Conservation (phyloP, 2,113 vertebrate genomes). For the Puntigrus tetrazona region DNA sequence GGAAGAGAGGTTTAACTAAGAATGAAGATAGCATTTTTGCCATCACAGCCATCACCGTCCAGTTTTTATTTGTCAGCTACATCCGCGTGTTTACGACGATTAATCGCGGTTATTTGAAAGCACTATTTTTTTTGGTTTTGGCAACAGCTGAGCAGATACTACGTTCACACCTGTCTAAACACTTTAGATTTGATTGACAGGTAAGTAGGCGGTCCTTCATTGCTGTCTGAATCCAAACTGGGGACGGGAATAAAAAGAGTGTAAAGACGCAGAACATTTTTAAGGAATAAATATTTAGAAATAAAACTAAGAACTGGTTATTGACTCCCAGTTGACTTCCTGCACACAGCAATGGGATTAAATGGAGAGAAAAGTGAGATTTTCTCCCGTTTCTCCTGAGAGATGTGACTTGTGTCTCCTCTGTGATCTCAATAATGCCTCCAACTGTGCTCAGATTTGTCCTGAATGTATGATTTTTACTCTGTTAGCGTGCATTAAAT, state of each 20-base stretch:
- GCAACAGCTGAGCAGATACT: background rate
- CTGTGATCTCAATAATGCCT: background rate
- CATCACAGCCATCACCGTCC: too few relatives aligned
- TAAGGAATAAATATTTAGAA: background rate
- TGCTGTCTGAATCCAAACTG: background rate
- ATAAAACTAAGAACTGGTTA: background rate
- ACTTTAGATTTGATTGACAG: background rate
- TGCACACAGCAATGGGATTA: background rate
- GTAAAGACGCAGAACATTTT: background rate
- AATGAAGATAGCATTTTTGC: too few relatives aligned
- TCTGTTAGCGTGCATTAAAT: background rate
- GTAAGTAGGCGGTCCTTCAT: background rate
- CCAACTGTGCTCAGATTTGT: background rate
- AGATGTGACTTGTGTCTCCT: background rate
- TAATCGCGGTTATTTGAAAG: too few relatives aligned
- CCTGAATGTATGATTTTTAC: too few relatives aligned
- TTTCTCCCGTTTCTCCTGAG: background rate
- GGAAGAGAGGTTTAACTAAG: too few relatives aligned
- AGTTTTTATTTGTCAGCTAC: too few relatives aligned
- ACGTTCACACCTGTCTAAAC: too few relatives aligned
- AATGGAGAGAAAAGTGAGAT: background rate
- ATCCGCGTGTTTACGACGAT: too few relatives aligned
- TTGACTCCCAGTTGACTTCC: background rate
- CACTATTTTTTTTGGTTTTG: too few relatives aligned
- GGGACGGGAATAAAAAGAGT: background rate